Percentiles rank a stretch among this genome's conserved stretches.
These are phyloP conservation scores for Natator depressus DNA, from an alignment of 2,113 vertebrate genomes.

Conservation along the genomic window DNA sequence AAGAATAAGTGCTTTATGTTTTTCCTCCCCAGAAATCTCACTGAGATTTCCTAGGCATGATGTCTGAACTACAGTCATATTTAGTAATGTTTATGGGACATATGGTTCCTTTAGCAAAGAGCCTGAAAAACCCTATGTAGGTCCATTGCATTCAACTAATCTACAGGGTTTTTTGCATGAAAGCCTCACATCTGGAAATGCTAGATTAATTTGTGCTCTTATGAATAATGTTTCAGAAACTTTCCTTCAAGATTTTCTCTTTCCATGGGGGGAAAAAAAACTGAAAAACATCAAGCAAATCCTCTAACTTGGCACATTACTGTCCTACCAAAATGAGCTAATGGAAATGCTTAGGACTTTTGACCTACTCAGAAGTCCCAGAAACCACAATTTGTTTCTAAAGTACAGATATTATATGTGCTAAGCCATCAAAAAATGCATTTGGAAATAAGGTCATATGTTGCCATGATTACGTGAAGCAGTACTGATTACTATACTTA, in stretches of 20 bases:
- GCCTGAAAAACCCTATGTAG: background rate
- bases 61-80: background rate
- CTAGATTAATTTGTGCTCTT: background rate
- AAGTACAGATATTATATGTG: background rate
- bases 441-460: background rate
- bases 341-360: background rate
- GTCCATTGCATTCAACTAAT: background rate
- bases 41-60: background rate
- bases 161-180: background rate
- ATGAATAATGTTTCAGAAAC: background rate
- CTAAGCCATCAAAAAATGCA: background rate
- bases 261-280: background rate
- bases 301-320: background rate
- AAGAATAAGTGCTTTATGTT: background rate
- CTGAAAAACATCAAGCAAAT: background rate
- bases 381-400: conserved; percentile 22
- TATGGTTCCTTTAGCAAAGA: background rate
- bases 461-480: background rate
- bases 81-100: background rate
- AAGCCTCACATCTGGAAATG: background rate
- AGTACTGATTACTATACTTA: background rate
- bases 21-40: background rate
- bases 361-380: background rate
- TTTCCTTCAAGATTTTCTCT: background rate
- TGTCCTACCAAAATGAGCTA: background rate